Percentiles rank a stretch among this genome's conserved stretches.
Evolutionary conservation across 37 sponge, comb jelly and placozoan genomes (phyloP).

Genomic region (Ianthella basta): DNA sequence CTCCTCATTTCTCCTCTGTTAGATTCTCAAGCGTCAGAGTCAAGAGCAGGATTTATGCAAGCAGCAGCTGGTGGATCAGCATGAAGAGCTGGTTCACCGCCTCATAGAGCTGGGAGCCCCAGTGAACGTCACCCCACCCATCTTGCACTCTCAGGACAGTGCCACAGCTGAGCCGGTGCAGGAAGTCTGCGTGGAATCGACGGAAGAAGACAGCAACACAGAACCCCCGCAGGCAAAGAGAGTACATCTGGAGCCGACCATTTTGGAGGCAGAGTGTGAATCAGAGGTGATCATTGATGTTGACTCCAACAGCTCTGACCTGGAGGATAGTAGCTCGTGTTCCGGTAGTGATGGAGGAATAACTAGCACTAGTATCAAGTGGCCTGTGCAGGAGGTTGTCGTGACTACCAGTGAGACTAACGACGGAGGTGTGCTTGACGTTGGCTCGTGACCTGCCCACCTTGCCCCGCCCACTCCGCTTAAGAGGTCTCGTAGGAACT

Average conservation of each 20-base stretch:
- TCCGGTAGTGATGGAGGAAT: conserved; percentile 17
- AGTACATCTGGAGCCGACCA: neutral
- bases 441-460: neutral
- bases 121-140: neutral
- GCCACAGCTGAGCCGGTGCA: too few species aligned
- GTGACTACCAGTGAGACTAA: neutral
- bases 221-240: neutral
- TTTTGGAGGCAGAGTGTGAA: conserved; percentile 1
- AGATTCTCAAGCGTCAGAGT: conserved; percentile 12
- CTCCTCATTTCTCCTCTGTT: too few species aligned
- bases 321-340: conserved; percentile 9
- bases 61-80: neutral
- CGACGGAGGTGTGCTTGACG: neutral
- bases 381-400: conserved; percentile 17
- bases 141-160: too few species aligned
- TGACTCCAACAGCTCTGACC: conserved; percentile 10
- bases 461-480: too few species aligned
- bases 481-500: neutral
- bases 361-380: conserved; percentile 5
- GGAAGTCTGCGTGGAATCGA: too few species aligned
- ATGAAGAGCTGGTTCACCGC: neutral
- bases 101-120: neutral
- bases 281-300: conserved; percentile 22
- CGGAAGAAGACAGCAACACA: neutral
- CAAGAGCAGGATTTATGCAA: conserved; percentile 14